Evolutionary conservation across 2,113 vertebrate species (phyloP).

Genomic region (Cochlearius cochlearius): DNA sequence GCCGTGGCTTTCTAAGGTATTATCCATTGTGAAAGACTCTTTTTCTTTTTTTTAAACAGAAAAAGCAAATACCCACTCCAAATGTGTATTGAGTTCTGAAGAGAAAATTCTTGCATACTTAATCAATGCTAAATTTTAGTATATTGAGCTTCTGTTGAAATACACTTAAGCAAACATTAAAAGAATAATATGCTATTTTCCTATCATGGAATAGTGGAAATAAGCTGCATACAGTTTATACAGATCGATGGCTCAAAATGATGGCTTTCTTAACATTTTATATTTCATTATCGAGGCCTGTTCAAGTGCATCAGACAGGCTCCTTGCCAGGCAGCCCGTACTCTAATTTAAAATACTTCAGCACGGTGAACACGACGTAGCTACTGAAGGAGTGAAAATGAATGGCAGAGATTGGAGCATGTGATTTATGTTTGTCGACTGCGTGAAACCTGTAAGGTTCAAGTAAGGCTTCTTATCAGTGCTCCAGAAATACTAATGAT

Average conservation of each 20-base stretch:
- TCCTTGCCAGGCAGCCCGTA: not conserved
- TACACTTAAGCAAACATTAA: not conserved
- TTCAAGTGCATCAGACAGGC: not conserved
- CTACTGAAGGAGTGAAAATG: not conserved
- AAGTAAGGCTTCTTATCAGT: not conserved
- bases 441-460: not conserved
- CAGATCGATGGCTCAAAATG: not conserved
- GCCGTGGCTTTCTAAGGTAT: not conserved
- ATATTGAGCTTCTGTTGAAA: not conserved
- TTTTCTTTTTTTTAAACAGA: not conserved
- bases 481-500: not conserved
- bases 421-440: not conserved
- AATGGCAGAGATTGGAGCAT: not conserved
- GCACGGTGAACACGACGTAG: fast-evolving
- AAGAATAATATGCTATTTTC: not conserved
- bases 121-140: not conserved
- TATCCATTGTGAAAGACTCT: not conserved
- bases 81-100: not conserved
- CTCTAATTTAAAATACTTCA: not conserved
- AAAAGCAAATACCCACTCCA: not conserved
- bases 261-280: not conserved
- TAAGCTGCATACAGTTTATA: not conserved
- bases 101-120: not conserved
- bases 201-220: not conserved
- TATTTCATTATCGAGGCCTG: not conserved